Evolutionary conservation across 2,797 vertebrate species (phyloP), one percentile per base, ranked within the genome.

Genomic region (Tarsius wallacei): DNA sequence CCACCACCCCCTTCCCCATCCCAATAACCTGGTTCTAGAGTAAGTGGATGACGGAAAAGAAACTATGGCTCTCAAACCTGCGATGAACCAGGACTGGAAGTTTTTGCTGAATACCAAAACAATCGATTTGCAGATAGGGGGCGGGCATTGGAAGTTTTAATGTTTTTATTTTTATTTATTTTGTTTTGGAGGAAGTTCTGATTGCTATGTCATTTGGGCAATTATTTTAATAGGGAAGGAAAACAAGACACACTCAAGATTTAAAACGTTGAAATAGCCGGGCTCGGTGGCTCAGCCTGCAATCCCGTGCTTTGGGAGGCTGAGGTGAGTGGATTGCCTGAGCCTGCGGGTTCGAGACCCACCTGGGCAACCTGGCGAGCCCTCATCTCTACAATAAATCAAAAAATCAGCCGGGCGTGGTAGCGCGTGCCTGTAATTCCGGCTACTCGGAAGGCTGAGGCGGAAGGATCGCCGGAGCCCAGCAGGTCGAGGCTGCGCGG

Each of bases 221-320:
- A 91, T 95, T 84, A 82, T 49, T 78, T 82, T 93, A 80, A 93
- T 49, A 17, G 77, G 42, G 87, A 87, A 93, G 22, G 64, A 22
- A 90, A 85, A 36, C 2, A 93, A 87, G 31, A 76, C 36, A 85
- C n/a, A 81, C 11, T 14, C 7, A 36, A 90, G 19, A 22, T 93
- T 96, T 88, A 74, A 96, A 96, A 80, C 57, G 5, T 2, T 90
- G 53, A 26, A 57, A 6, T 76, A n/a, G n/a, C n/a, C n/a, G n/a
- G n/a, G n/a, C n/a, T n/a, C n/a, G n/a, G n/a, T n/a, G n/a, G n/a
- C n/a, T n/a, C n/a, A n/a, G n/a, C n/a, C n/a, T n/a, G n/a, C n/a
- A n/a, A n/a, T n/a, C n/a, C n/a, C n/a, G n/a, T n/a, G n/a, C n/a
- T n/a, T n/a, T n/a, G n/a, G n/a, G n/a, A n/a, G n/a, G n/a, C n/a